phyloP scores from a whole-genome alignment of 2,888 invertebrate species.

The Chymomyza amoena region DNA sequence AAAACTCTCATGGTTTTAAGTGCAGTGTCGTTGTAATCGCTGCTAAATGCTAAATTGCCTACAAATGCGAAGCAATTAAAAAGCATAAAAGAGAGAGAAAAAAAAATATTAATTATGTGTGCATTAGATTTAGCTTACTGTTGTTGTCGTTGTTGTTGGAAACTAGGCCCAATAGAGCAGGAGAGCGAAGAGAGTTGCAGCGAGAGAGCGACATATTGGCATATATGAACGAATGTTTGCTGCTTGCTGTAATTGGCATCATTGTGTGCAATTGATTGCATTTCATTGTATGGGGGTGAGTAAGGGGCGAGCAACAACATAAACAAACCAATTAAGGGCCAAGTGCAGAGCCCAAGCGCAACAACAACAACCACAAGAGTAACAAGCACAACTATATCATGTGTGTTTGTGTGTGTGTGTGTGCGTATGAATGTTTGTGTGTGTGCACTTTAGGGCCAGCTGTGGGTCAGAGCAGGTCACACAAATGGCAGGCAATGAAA shows the following conservation, averaged over 20 bases:
- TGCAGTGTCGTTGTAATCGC: neutral
- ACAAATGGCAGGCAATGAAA: constrained; percentile 67
- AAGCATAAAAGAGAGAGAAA: constrained; percentile 49
- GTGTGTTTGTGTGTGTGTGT: constrained; percentile 15
- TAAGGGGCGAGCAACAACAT: constrained; percentile 35
- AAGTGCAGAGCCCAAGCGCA: constrained; percentile 49
- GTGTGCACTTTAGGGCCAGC: constrained; percentile 15
- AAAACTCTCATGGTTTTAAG: neutral
- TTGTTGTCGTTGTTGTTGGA: neutral
- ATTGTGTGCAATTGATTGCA: constrained; percentile 69
- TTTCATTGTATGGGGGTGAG: constrained; percentile 46
- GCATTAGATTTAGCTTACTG: no score
- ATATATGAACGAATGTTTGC: neutral
- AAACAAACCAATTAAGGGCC: constrained; percentile 68
- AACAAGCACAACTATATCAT: constrained; percentile 22
- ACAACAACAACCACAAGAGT: constrained; percentile 9
- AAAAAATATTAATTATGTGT: constrained; percentile 64
- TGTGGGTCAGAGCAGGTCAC: constrained; percentile 48
- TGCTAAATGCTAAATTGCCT: constrained; percentile 64
- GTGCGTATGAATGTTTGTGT: neutral
- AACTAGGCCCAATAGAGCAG: neutral
- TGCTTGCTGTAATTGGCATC: constrained; percentile 55
- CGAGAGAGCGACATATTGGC: neutral
- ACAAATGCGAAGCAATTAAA: constrained; percentile 68
- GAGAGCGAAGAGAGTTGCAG: neutral